Conservation (phyloP, 2,888 invertebrate genomes). For the Drosophila infuscata region DNA sequence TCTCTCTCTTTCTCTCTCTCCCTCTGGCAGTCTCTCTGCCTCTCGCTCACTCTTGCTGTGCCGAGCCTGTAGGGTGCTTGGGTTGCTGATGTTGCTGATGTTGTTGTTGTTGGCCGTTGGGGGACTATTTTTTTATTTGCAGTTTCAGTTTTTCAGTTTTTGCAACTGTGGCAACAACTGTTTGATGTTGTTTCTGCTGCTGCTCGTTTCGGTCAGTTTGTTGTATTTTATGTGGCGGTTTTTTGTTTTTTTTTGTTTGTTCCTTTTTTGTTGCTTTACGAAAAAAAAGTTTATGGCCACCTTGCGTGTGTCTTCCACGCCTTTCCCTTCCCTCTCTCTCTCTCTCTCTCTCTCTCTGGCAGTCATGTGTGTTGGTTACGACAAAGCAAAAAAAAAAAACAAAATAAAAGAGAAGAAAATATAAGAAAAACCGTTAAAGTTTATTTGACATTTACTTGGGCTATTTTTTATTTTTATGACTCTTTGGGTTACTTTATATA, state of each 20-base stretch:
- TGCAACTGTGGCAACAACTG: conserved; percentile 70
- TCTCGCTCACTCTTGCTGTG: neutral
- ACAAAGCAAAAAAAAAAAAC: conserved; percentile 7
- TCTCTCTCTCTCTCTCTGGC: neutral
- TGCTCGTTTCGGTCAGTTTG: conserved; percentile 69
- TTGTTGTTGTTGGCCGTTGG: conserved; percentile 44
- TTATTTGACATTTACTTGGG: conserved; percentile 82
- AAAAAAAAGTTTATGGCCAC: conserved; percentile 58
- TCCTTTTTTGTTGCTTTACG: conserved; percentile 10
- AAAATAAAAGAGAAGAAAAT: conserved; percentile 31
- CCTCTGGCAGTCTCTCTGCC: neutral
- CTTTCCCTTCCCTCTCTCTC: neutral
- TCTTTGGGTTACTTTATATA: conserved; percentile 64
- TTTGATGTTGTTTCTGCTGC: conserved; percentile 29
- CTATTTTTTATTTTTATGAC: conserved; percentile 82
- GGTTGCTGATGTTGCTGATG: conserved; percentile 18
- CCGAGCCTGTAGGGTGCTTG: conserved; percentile 13
- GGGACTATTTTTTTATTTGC: conserved; percentile 76
- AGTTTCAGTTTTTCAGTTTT: conserved; percentile 78
- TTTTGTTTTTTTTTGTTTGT: conserved; percentile 10
- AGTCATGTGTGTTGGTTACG: conserved; percentile 37
- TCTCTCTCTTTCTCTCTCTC: neutral
- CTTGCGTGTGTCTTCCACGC: conserved; percentile 44
- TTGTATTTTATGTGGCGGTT: conserved; percentile 73
- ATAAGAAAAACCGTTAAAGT: conserved; percentile 79